Conservation (phyloP, 2,888 invertebrate genomes). For the Rambutsinella grinnellia region DNA sequence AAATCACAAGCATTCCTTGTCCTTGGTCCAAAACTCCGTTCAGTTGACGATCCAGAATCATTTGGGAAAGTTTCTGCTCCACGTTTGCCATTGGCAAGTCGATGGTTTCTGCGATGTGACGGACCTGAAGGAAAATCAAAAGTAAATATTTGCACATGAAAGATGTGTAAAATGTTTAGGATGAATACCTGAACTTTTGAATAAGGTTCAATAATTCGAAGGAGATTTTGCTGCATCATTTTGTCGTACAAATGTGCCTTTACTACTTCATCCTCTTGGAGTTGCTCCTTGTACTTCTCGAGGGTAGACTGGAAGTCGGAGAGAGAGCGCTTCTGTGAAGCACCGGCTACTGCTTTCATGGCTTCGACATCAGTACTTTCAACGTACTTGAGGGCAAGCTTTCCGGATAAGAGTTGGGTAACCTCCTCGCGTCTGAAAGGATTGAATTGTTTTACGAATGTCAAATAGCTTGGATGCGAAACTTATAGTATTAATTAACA, state of each 20-base stretch:
- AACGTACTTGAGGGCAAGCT: constrained; percentile 95
- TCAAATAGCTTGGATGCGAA: no score
- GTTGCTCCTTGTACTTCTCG: constrained; percentile 86
- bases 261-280: constrained; percentile 94
- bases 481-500: no score
- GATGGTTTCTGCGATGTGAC: constrained; percentile 92
- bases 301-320: constrained; percentile 94
- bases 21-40: constrained; percentile 98
- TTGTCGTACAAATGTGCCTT: constrained; percentile 97
- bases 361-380: constrained; percentile 94
- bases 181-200: constrained; percentile 85
- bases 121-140: constrained; percentile 68
- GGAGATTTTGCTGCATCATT: constrained; percentile 99
- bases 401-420: constrained; percentile 93
- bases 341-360: constrained; percentile 96
- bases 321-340: constrained; percentile 95
- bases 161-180: neutral
- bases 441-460: no score
- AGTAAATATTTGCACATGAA: neutral
- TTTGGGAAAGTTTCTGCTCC: constrained; percentile 99
- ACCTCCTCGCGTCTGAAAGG: constrained; percentile 97
- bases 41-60: constrained; percentile 99
- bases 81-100: constrained; percentile 91
- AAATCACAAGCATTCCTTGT: constrained; percentile 96
- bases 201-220: constrained; percentile 98